Evolutionary conservation across 1,140 invertebrate genomes (phyloP), one percentile per base, ranked within the genome.

Genomic region (Eciton burchellii): DNA sequence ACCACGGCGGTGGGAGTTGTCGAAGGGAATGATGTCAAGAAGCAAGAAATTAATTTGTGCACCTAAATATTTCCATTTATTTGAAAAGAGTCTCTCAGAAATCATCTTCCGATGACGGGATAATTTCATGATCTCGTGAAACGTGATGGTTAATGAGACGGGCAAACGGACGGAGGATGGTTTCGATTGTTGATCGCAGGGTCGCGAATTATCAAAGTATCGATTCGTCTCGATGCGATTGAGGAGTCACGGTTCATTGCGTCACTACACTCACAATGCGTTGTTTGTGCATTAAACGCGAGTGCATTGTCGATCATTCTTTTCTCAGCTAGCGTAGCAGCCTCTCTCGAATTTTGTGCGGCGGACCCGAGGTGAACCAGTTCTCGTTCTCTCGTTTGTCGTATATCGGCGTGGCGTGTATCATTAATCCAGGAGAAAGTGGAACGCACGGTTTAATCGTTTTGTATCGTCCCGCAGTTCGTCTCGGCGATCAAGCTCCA

Each of bases 391-490:
- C 35, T 54, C 52, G 52, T 54, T 54, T 54, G 52, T 54, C 19
- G 52, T 62, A 62, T 41, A 62, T 62, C 59, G 59, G 35, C 35
- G n/a, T n/a, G 59, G 12, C 59, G 56, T 59, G 45, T 72, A 35
- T 35, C 70, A 72, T 85, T 85, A 81, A 86, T 83, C 76, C 60
- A 68, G 63, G 81, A 86, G 84, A 86, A 86, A 86, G 84, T 86
- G 76, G 84, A 83, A 86, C 84, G 84, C 65, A 24, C 49, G 79
- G 56, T 72, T 29, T 60, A 49, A 70, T 70, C 66, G 45, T 70
- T 70, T 49, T 21, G 47, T 49, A 26, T 65, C 74, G 60, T 65
- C 74, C 60, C 60, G 43, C 14, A 60, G 19, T 43, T 12, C 5
- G 8, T 14, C 47, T n/a, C 19, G 70, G 56, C 9, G 29, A 57